These are phyloP conservation scores for Chaetophractus vellerosus DNA, from an alignment of 2,797 vertebrate species.

Conservation along the genomic window DNA sequence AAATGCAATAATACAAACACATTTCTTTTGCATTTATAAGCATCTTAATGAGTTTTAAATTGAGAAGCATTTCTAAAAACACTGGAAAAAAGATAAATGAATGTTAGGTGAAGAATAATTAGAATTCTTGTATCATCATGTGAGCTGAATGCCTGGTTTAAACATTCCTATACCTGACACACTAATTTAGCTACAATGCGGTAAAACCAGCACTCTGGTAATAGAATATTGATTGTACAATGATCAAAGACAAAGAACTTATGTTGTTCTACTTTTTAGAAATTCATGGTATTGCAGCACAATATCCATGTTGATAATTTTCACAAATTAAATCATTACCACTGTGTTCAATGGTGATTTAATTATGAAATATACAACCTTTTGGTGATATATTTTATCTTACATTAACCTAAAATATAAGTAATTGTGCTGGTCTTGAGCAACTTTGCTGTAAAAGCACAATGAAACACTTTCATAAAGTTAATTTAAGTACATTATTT, in stretches of 20 bases:
- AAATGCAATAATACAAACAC: conserved; percentile 21
- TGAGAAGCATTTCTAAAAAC: conserved; percentile 55
- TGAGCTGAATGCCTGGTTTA: conserved; percentile 69
- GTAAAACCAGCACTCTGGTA: conserved; percentile 82
- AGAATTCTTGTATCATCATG: conserved; percentile 77
- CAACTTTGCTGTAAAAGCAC: conserved; percentile 55
- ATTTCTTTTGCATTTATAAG: conserved; percentile 60
- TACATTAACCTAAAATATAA: conserved; percentile 82
- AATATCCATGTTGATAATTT: conserved; percentile 80
- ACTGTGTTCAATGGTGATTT: conserved; percentile 75
- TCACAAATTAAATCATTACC: conserved; percentile 78
- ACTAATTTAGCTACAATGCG: conserved; percentile 86
- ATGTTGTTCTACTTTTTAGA: conserved; percentile 82
- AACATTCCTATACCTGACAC: conserved; percentile 81
- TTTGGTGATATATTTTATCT: conserved; percentile 75
- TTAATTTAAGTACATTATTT: conserved; percentile 78
- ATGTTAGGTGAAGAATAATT: conserved; percentile 78
- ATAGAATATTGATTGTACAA: conserved; percentile 89
- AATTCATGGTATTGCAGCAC: conserved; percentile 83
- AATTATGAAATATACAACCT: conserved; percentile 85
- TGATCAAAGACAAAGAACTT: conserved; percentile 86
- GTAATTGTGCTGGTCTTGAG: conserved; percentile 76
- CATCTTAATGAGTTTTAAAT: conserved; percentile 66
- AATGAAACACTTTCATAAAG: conserved; percentile 55
- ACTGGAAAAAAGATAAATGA: conserved; percentile 47